These are phyloP conservation scores for Platycnemis pennipes DNA, from an alignment of 2,888 invertebrate genomes.

Conservation along the genomic window DNA sequence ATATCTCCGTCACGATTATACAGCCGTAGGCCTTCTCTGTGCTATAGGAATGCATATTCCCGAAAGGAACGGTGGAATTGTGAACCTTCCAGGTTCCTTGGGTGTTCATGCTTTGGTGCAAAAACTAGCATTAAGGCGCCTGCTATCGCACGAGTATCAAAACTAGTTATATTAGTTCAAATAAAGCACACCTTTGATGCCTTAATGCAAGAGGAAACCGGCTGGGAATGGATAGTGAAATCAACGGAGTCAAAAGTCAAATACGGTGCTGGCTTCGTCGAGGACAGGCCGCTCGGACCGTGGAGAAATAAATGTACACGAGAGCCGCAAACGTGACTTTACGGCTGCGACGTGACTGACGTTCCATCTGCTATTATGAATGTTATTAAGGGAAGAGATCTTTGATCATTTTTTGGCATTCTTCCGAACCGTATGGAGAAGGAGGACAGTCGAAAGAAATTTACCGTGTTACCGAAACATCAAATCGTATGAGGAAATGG, in stretches of 20 bases:
- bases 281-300: constrained; percentile 7
- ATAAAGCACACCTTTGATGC: background rate
- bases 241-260: constrained; percentile 12
- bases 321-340: background rate
- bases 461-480: constrained; percentile 26
- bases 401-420: background rate
- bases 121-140: background rate
- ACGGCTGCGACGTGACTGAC: constrained; percentile 19
- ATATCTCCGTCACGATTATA: background rate
- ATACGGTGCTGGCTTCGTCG: background rate
- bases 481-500: background rate
- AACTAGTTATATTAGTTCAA: constrained; percentile 13
- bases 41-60: background rate
- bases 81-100: background rate
- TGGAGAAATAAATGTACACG: background rate
- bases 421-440: constrained; percentile 4
- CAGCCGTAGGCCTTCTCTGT: background rate
- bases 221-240: background rate
- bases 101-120: background rate
- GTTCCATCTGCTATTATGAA: constrained; percentile 4
- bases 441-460: background rate
- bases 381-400: background rate
- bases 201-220: background rate
- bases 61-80: background rate
- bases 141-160: background rate